Evolutionary conservation across 2,888 invertebrate genomes (phyloP), one percentile per base, ranked within the genome.

Genomic region (Dicycla oo): DNA sequence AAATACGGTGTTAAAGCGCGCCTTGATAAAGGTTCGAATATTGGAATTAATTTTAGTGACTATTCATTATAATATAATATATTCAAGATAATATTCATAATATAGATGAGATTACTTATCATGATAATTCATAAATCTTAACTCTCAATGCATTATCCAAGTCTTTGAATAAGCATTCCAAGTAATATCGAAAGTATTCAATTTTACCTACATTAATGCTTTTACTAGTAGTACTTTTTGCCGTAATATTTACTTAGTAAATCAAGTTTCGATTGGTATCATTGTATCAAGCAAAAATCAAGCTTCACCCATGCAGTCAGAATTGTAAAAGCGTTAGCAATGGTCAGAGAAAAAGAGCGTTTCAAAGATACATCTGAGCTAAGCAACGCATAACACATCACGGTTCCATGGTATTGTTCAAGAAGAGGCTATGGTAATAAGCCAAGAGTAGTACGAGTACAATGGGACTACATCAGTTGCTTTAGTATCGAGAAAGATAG

Each of bases 381-480:
- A 67, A 69, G 58, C 47, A 75, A 66, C 40, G 45, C 68, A 65
- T 67, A 69, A n/a, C 69, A 73, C 70, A 75, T 85, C 78, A 79
- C 64, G 49, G 69, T 58, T 56, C 65, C 30, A 72, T 51, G 69
- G 79, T 78, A 86, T 82, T 88, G 82, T 89, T 85, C 82, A 82
- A 86, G 87, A 88, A 83, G 87, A 88, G 73, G 67, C 82, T 88
- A 90, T 90, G 89, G 87, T 89, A 90, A 90, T 90, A 87, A 87
- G 88, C 78, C 66, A 70, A 75, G 69, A 71, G 73, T 80, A 76
- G 75, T 87, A 92, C 91, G 92, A 76, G 75, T 87, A 92, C 91
- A 92, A 91, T 91, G 83, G 88, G 79, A 90, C 88, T 92, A 91
- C 92, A 94, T 92, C 91, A 91, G 84, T 87, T 88, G 84, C 88